These are phyloP conservation scores for Petrosia ficiformis DNA, from an alignment of 37 sponge, comb jelly and placozoan genomes.

Conservation along the genomic window DNA sequence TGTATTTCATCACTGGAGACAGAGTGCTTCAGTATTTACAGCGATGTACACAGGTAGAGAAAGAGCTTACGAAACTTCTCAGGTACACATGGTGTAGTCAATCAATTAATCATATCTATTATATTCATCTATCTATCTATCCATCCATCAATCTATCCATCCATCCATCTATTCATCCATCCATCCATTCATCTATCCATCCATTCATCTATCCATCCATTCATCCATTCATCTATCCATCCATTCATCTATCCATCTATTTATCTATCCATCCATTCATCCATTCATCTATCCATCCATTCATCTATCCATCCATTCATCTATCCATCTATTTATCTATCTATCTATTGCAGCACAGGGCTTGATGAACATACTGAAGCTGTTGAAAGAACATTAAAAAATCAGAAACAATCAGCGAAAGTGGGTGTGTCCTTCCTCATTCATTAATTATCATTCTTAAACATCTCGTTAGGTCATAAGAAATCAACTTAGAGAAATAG, in stretches of 20 bases:
- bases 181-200: too few species aligned
- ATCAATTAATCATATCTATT: too few species aligned
- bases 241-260: too few species aligned
- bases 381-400: constrained; percentile 57
- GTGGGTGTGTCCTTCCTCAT: neutral
- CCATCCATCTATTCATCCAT: too few species aligned
- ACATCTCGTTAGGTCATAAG: constrained; percentile 23
- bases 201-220: too few species aligned
- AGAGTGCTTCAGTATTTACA: constrained; percentile 59
- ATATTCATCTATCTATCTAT: too few species aligned
- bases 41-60: constrained; percentile 50
- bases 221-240: too few species aligned
- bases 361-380: constrained; percentile 63
- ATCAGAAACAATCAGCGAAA: neutral
- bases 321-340: too few species aligned
- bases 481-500: constrained; percentile 75
- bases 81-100: constrained; percentile 54
- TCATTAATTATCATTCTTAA: neutral
- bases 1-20: constrained; percentile 85
- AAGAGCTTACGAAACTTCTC: constrained; percentile 70
- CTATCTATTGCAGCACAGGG: constrained; percentile 38
- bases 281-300: too few species aligned
- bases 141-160: too few species aligned
- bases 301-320: too few species aligned
- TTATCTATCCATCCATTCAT: too few species aligned